A percentile compares a stretch with the other conserved stretches of the same genome.
These are phyloP conservation scores for Drosophila subquinaria DNA, from an alignment of 2,888 invertebrate genomes.

Conservation along the genomic window DNA sequence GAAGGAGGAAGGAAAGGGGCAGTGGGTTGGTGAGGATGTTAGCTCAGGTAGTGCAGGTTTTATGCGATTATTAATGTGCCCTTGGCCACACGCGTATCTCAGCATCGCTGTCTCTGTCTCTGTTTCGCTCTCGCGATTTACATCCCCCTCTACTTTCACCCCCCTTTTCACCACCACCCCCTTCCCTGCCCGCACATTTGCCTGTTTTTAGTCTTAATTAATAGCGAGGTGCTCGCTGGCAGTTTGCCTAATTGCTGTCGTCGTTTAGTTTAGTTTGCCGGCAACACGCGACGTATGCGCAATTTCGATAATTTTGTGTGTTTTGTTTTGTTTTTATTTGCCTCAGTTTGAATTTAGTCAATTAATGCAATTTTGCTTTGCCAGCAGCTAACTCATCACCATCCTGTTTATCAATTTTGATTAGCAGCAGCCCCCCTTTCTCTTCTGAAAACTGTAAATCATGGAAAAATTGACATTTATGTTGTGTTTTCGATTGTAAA, in stretches of 20 bases:
- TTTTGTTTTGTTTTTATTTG: constrained; percentile 13
- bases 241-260: constrained; percentile 70
- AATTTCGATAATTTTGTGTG: constrained; percentile 56
- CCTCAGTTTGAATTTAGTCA: constrained; percentile 44
- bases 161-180: background rate
- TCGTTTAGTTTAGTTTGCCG: constrained; percentile 32
- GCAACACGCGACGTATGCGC: constrained; percentile 49
- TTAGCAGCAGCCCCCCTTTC: constrained; percentile 28
- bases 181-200: background rate
- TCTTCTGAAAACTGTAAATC: constrained; percentile 25
- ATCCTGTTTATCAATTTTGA: constrained; percentile 55
- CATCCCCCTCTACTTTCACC: background rate
- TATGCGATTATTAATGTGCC: constrained; percentile 45
- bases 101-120: background rate
- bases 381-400: constrained; percentile 45
- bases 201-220: constrained; percentile 42
- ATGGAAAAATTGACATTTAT: constrained; percentile 55
- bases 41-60: constrained; percentile 3
- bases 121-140: background rate
- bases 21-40: background rate
- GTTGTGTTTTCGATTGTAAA: constrained; percentile 24
- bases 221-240: constrained; percentile 54
- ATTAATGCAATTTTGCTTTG: constrained; percentile 60
- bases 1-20: too few species aligned
- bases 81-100: constrained; percentile 46